These are phyloP conservation scores for Torymus aiolomorphi DNA, from an alignment of 2,888 invertebrate genomes.

Conservation along the genomic window DNA sequence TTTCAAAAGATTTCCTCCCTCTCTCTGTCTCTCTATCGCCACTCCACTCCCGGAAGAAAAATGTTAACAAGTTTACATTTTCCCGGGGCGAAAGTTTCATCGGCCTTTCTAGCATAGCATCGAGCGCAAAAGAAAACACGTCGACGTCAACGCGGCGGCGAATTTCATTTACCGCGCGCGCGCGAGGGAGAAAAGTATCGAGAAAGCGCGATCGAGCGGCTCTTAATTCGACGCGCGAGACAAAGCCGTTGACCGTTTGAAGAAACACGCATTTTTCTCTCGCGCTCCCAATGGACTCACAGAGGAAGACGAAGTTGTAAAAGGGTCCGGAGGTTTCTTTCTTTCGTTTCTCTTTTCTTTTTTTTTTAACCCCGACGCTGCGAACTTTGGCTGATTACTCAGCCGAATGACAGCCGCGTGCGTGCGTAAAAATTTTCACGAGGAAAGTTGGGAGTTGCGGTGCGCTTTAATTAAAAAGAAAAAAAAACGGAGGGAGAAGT, in stretches of 20 bases:
- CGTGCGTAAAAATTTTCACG: slow-evolving; percentile 47
- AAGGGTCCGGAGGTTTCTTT: neutral
- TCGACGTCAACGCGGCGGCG: too few species aligned
- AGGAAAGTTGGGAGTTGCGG: slow-evolving; percentile 16
- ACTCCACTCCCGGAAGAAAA: too few species aligned
- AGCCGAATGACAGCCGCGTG: slow-evolving; percentile 24
- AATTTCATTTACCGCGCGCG: too few species aligned
- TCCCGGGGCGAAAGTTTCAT: too few species aligned
- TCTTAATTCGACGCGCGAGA: slow-evolving; percentile 13
- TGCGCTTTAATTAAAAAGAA: slow-evolving; percentile 29
- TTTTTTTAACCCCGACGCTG: too few species aligned
- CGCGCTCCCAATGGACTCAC: neutral
- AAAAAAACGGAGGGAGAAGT: slow-evolving; percentile 3
- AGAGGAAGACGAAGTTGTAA: too few species aligned
- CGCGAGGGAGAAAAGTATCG: neutral
- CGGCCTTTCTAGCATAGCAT: too few species aligned
- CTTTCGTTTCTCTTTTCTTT: neutral
- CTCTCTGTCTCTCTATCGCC: too few species aligned
- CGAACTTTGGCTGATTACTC: slow-evolving; percentile 49
- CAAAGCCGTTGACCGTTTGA: slow-evolving; percentile 22
- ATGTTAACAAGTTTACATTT: too few species aligned
- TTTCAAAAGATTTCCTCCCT: neutral
- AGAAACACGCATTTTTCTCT: slow-evolving; percentile 28
- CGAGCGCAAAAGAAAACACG: too few species aligned
- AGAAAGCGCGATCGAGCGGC: slow-evolving; percentile 8